Base-by-base conservation (phyloP, 2,797 vertebrate genomes). In the Jordanella pulchra region DNA sequence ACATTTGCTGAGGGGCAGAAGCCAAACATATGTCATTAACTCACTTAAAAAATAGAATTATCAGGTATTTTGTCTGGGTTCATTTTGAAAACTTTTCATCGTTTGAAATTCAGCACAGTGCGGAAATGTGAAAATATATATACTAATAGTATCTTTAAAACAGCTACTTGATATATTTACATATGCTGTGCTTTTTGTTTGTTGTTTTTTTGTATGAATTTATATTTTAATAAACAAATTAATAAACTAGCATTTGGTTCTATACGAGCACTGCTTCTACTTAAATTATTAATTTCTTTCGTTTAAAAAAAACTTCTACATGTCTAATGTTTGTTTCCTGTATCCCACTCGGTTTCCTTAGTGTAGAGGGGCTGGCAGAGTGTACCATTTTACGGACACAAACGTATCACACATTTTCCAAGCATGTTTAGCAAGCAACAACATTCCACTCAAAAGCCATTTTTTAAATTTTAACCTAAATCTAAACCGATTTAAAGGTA, bases 301-400 rank as follows among this genome's bases (percentile, higher is more conserved):
- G 15, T 64, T 10, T 6, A 47, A 39, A 6, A 39, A 39, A 56
- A 63, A 77, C 18, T 28, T 82, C 85, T 72, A 76, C 63, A 80
- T 71, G 71, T 86, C 83, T 83, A 79, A 84, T 75, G 77, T 87
- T 86, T 84, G 83, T 92, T 95, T 95, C 94, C 93, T 93, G 90
- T 92, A 87, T 93, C 89, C 92, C 87, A 90, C 79, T 89, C 87
- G 89, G 86, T 91, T 39, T 93, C 90, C 89, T 87, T 93, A 91
- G 89, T 91, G 89, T 89, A 85, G 85, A 90, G 83, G 87, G 87
- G 90, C 86, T 89, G 90, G 72, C 76, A 56, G 95, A 85, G 85
- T 6, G 73, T 89, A 94, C 94, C 94, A 95, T 93, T 92, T 68
- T 2, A 7, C 5, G 77, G 23, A 61, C 12, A n/a, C 30, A 7